A percentile compares a stretch with the other conserved stretches of the same genome.
phyloP scores from a whole-genome alignment of 2,113 vertebrate species.

The Lepus americanus region DNA sequence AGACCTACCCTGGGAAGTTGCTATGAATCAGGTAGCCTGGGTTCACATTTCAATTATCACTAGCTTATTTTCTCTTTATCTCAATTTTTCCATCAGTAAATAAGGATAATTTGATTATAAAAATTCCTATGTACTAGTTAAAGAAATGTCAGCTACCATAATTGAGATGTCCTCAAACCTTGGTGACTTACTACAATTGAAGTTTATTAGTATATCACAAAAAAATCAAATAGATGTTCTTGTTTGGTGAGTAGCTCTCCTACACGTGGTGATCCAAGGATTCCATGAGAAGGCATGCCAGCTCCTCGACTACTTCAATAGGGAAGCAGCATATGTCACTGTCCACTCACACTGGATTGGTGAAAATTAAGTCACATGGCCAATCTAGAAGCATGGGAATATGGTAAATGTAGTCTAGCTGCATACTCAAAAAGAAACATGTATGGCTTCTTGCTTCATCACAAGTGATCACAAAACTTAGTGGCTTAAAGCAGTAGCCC shows the following conservation, averaged over 20 bases:
- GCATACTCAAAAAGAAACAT: background rate
- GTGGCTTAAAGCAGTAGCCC: slow-evolving; percentile 18
- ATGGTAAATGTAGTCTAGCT: slow-evolving; percentile 10
- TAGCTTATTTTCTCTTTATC: slow-evolving; percentile 35
- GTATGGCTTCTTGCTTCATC: background rate
- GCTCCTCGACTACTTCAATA: background rate
- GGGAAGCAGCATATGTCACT: background rate
- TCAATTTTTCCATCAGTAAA: background rate
- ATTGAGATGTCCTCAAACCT: slow-evolving; percentile 1
- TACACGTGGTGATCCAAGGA: background rate
- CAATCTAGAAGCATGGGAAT: slow-evolving; percentile 20
- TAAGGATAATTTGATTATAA: background rate
- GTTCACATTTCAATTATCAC: slow-evolving; percentile 2
- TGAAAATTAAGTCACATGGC: background rate
- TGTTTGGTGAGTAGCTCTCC: slow-evolving; percentile 7
- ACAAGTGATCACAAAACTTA: slow-evolving; percentile 19
- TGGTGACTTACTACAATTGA: background rate
- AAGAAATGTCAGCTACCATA: background rate
- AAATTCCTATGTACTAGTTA: background rate
- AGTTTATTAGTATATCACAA: slow-evolving; percentile 48
- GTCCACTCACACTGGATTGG: background rate
- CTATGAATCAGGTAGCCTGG: slow-evolving; percentile 17
- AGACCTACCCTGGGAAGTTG: background rate
- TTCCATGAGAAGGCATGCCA: background rate
- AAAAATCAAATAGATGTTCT: slow-evolving; percentile 1